Conservation (phyloP, 2,797 vertebrate species). For the Erethizon dorsatum region DNA sequence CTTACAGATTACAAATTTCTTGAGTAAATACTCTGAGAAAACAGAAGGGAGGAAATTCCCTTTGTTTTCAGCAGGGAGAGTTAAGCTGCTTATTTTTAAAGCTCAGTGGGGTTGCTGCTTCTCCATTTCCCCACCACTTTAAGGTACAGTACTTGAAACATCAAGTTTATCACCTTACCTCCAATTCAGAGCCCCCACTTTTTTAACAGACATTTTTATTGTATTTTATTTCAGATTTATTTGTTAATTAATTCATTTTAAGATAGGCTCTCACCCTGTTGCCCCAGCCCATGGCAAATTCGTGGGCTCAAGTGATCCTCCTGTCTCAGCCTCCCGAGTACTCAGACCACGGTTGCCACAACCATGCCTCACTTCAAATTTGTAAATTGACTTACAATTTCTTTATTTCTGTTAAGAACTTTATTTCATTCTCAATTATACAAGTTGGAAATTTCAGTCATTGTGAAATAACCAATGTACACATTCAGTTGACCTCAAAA, state of each 20-base stretch:
- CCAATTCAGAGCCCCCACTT: background rate
- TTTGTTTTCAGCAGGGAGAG: background rate
- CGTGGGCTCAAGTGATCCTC: background rate
- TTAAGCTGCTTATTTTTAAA: background rate
- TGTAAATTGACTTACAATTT: background rate
- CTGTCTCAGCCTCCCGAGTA: background rate
- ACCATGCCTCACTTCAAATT: background rate
- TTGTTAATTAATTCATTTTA: background rate
- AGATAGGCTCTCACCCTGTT: background rate
- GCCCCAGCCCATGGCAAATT: background rate
- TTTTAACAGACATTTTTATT: background rate
- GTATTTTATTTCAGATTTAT: background rate
- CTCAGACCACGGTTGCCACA: background rate
- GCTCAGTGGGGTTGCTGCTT: background rate
- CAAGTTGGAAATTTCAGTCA: background rate
- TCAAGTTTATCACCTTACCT: background rate
- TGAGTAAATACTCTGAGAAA: constrained; percentile 2
- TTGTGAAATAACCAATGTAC: background rate
- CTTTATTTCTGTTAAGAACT: background rate
- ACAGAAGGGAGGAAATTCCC: background rate
- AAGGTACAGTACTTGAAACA: background rate
- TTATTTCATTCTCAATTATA: background rate
- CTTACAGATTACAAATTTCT: background rate
- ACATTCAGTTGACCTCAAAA: background rate
- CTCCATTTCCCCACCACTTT: background rate